Conservation (phyloP, 2,113 vertebrate species). For the Azemiops feae region DNA sequence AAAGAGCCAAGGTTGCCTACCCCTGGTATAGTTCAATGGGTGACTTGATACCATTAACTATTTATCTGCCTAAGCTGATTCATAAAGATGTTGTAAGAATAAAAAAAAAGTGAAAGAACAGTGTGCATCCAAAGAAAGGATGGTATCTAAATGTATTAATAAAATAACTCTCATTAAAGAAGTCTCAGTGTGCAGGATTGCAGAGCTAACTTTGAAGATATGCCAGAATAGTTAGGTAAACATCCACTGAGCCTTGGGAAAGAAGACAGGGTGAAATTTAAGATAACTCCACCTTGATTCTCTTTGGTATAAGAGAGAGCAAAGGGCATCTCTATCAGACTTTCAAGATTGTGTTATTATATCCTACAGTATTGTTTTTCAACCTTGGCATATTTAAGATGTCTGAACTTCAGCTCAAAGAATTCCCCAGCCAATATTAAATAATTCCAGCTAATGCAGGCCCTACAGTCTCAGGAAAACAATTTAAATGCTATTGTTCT, state of each 20-base stretch:
- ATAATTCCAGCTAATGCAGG: background rate
- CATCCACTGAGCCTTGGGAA: background rate
- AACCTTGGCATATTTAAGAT: background rate
- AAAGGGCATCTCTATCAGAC: background rate
- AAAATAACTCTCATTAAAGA: background rate
- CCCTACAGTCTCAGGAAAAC: background rate
- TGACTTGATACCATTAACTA: background rate
- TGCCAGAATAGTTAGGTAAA: background rate
- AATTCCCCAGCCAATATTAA: background rate
- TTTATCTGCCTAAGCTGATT: background rate
- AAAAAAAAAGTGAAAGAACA: background rate
- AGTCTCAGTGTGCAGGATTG: background rate
- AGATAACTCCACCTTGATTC: background rate
- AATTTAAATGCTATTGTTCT: background rate
- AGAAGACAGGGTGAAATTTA: background rate
- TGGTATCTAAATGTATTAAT: background rate
- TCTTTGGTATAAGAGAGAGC: background rate
- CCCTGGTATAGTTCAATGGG: background rate
- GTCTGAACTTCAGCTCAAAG: background rate
- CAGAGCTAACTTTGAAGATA: background rate
- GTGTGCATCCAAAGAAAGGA: background rate
- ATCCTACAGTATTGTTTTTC: background rate
- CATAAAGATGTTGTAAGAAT: background rate
- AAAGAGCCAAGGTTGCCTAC: too few species aligned
- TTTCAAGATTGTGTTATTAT: background rate